Conservation (phyloP, 2,888 invertebrate species). For the Drosophila putrida region DNA sequence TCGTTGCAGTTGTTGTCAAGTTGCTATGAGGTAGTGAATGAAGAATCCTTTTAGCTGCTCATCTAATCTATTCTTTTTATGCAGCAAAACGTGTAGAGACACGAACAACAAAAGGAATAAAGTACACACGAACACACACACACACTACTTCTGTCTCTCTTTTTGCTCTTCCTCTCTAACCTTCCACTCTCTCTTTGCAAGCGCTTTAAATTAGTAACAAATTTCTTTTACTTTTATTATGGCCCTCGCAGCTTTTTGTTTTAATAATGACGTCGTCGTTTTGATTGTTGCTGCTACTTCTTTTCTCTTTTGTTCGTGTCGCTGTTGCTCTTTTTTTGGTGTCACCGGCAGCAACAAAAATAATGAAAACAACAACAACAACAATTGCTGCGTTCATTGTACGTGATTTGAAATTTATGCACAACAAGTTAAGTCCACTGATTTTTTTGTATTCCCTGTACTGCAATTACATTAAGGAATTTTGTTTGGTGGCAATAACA, state of each 20-base stretch:
- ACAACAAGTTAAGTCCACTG: constrained; percentile 53
- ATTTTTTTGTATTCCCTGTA: constrained; percentile 29
- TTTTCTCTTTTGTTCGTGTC: constrained; percentile 27
- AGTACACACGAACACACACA: constrained; percentile 16
- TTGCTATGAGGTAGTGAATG: constrained; percentile 59
- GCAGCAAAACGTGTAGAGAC: constrained; percentile 64
- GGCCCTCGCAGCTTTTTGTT: constrained; percentile 61
- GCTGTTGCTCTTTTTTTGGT: constrained; percentile 51
- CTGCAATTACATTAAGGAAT: background rate
- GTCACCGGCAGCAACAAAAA: constrained; percentile 48
- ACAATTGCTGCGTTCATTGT: constrained; percentile 64
- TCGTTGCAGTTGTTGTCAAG: constrained; percentile 57
- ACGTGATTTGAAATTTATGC: constrained; percentile 82
- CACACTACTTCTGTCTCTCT: constrained; percentile 8
- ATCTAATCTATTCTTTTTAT: constrained; percentile 76
- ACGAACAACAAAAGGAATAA: constrained; percentile 32
- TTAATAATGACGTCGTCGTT: constrained; percentile 51
- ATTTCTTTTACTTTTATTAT: constrained; percentile 30
- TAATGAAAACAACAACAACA: constrained; percentile 34
- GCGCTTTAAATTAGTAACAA: constrained; percentile 74
- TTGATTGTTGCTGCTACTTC: constrained; percentile 31
- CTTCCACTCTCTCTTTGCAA: constrained; percentile 24
- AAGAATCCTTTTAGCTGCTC: constrained; percentile 79
- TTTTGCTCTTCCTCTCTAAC: constrained; percentile 1
- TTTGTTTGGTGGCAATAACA: background rate